Evolutionary conservation across 2,113 vertebrate species (phyloP).

Genomic region (Leucopternis melanops): DNA sequence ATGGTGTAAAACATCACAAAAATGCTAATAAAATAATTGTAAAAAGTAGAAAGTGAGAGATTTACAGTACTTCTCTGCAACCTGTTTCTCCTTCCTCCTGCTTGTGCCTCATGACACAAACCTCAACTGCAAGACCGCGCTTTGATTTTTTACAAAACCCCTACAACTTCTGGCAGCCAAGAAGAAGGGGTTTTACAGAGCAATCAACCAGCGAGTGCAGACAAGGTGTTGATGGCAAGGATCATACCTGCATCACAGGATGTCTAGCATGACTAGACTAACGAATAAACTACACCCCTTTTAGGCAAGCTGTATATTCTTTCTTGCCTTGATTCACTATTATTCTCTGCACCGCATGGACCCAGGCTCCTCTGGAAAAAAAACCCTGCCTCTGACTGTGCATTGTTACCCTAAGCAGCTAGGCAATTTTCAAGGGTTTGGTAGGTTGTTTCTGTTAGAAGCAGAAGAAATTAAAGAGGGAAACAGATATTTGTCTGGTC

Average conservation of each 20-base stretch:
- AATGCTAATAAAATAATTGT: not conserved
- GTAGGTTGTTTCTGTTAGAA: not conserved
- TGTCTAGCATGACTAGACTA: not conserved
- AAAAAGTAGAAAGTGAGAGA: not conserved
- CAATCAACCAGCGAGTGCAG: not conserved
- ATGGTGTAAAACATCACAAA: not conserved
- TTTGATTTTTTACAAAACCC: not conserved
- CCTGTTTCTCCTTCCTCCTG: not conserved
- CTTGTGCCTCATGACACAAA: not conserved
- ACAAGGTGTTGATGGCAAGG: not conserved
- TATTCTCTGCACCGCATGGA: not conserved
- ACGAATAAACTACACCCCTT: not conserved
- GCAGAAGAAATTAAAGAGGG: not conserved
- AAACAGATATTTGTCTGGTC: not conserved
- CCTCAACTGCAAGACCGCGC: accelerated
- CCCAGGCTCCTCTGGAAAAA: not conserved
- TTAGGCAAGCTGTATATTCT: not conserved
- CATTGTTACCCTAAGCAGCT: not conserved
- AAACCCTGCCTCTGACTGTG: not conserved
- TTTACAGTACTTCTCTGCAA: not conserved
- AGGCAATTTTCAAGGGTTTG: not conserved
- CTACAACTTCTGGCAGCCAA: not conserved
- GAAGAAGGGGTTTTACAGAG: not conserved
- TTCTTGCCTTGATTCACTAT: slow-evolving; percentile 19
- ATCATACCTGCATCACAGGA: not conserved